These are phyloP conservation scores for Tonatia bakeri DNA, from an alignment of 2,113 vertebrate genomes.

Conservation along the genomic window DNA sequence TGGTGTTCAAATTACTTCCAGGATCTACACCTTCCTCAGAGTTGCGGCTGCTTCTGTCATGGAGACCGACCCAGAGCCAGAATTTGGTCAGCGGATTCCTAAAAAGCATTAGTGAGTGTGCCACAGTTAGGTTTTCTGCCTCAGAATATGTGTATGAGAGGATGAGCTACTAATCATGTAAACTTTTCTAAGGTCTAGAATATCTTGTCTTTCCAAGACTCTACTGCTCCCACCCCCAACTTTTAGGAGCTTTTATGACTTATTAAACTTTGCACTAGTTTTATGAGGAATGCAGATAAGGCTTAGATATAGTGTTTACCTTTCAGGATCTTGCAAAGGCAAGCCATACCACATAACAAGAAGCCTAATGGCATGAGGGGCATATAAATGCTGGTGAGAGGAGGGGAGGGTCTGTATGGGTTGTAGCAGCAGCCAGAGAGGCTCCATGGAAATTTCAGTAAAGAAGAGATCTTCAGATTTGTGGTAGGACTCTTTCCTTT, in stretches of 20 bases:
- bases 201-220: not conserved
- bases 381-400: not conserved
- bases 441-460: not conserved
- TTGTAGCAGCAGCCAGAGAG: not conserved
- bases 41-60: not conserved
- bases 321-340: not conserved
- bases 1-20: not conserved
- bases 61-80: not conserved
- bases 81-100: not conserved
- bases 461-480: not conserved
- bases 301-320: not conserved
- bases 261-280: not conserved
- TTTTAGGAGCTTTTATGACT: not conserved
- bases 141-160: not conserved
- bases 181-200: not conserved
- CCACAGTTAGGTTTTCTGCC: not conserved
- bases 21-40: not conserved
- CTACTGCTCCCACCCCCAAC: not conserved
- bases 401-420: not conserved
- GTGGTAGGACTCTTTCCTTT: not conserved
- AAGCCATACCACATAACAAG: not conserved
- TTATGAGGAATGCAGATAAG: not conserved
- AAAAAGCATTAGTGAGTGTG: not conserved
- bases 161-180: not conserved
- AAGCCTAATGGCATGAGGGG: not conserved